phyloP scores from a whole-genome alignment of 2,888 invertebrate genomes.

The Rapana venosa region DNA sequence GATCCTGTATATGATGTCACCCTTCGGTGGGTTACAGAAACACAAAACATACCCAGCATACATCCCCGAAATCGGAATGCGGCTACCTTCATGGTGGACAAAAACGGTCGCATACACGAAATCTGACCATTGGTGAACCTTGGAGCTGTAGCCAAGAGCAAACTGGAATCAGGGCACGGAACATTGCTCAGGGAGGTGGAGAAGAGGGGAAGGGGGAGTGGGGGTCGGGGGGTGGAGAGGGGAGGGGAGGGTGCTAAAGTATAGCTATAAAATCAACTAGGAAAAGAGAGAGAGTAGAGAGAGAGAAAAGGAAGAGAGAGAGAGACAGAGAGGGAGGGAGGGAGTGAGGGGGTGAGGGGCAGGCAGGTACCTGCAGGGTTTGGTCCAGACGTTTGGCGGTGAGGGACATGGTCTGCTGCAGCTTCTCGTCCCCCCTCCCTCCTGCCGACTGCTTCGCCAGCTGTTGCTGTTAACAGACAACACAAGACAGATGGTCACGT shows the following conservation, averaged over 20 bases:
- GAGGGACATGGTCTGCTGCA: conserved; percentile 93
- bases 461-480: conserved; percentile 52
- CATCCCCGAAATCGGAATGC: no score
- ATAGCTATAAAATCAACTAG: not conserved
- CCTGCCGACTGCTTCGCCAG: conserved; percentile 53
- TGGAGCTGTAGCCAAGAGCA: no score
- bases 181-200: not conserved
- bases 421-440: conserved; percentile 84
- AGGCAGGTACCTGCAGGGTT: conserved; percentile 81
- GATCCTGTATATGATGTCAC: no score
- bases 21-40: no score
- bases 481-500: not conserved
- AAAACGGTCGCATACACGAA: no score
- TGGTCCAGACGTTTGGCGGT: conserved; percentile 90
- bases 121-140: no score
- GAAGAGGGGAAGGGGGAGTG: not conserved
- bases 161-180: not conserved
- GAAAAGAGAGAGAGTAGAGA: not conserved
- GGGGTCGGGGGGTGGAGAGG: not conserved
- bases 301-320: conserved; percentile 14
- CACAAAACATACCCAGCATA: no score
- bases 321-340: conserved; percentile 29
- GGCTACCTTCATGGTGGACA: no score
- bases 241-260: not conserved
- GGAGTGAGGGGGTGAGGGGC: not conserved